Conservation (phyloP, 2,888 invertebrate species). For the Drosophila yooni region DNA sequence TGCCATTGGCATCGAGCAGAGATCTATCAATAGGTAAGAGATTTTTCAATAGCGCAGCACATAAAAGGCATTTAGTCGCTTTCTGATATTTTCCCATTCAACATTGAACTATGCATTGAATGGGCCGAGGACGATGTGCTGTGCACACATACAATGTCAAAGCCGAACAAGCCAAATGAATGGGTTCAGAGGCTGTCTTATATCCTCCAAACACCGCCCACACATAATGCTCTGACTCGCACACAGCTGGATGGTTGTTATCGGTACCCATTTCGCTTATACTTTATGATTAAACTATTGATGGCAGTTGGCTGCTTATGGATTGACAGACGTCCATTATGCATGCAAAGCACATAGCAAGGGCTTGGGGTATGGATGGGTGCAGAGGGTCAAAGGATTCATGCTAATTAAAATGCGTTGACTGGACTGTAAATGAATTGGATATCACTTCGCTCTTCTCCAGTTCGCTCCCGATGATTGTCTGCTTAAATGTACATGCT, state of each 20-base stretch:
- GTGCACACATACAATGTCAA: slow-evolving; percentile 28
- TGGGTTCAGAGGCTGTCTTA: slow-evolving; percentile 37
- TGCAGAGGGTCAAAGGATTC: slow-evolving; percentile 43
- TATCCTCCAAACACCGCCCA: slow-evolving; percentile 9
- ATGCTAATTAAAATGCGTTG: slow-evolving; percentile 70
- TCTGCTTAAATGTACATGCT: slow-evolving; percentile 37
- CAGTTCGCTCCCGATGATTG: neutral
- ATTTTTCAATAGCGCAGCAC: slow-evolving; percentile 56
- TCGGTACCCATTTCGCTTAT: slow-evolving; percentile 58
- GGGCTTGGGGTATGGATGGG: neutral
- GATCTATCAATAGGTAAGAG: slow-evolving; percentile 63
- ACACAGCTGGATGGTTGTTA: slow-evolving; percentile 59
- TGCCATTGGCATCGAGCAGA: slow-evolving; percentile 11
- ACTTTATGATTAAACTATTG: slow-evolving; percentile 78
- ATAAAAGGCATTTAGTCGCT: slow-evolving; percentile 76
- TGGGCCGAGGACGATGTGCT: slow-evolving; percentile 48
- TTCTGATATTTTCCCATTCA: slow-evolving; percentile 71
- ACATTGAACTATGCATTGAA: slow-evolving; percentile 61
- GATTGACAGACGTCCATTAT: slow-evolving; percentile 68
- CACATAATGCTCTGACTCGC: slow-evolving; percentile 15
- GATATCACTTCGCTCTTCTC: slow-evolving; percentile 13
- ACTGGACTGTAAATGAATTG: slow-evolving; percentile 52
- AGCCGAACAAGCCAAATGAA: slow-evolving; percentile 49
- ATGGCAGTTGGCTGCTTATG: slow-evolving; percentile 52
- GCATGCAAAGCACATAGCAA: slow-evolving; percentile 35